Evolutionary conservation across 2,113 vertebrate genomes (phyloP).

Genomic region (Spea multiplicata): DNA sequence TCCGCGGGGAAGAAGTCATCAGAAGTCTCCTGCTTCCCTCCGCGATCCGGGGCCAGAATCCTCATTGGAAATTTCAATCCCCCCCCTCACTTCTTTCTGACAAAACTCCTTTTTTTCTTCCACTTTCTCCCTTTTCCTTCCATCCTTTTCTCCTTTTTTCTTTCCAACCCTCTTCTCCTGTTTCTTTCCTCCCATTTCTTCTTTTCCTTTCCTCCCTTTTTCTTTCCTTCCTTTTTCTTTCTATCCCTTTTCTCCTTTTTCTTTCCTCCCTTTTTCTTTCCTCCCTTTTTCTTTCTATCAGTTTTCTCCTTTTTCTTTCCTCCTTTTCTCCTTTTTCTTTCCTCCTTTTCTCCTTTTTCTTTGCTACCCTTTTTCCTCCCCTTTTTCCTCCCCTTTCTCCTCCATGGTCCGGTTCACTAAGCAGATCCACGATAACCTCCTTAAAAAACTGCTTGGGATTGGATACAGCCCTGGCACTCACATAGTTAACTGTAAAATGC

Average conservation of each 20-base stretch:
- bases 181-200: not conserved
- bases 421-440: not conserved
- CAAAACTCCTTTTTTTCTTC: too few species aligned
- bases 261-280: not conserved
- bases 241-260: not conserved
- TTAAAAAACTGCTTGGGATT: not conserved
- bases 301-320: not conserved
- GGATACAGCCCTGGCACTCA: too few species aligned
- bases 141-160: constrained; percentile 2
- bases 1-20: not conserved
- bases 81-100: not conserved
- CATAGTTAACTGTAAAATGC: too few species aligned
- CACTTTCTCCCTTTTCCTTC: not conserved
- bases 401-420: constrained; percentile 29
- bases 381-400: not conserved
- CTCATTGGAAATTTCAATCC: constrained; percentile 29
- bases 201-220: not conserved
- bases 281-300: not conserved
- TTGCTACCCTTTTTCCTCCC: too few species aligned
- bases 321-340: too few species aligned
- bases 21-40: not conserved
- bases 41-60: not conserved
- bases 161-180: too few species aligned
- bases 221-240: not conserved
- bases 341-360: too few species aligned